phyloP scores from a whole-genome alignment of 2,797 vertebrate genomes.

The Pteropus rufus region DNA sequence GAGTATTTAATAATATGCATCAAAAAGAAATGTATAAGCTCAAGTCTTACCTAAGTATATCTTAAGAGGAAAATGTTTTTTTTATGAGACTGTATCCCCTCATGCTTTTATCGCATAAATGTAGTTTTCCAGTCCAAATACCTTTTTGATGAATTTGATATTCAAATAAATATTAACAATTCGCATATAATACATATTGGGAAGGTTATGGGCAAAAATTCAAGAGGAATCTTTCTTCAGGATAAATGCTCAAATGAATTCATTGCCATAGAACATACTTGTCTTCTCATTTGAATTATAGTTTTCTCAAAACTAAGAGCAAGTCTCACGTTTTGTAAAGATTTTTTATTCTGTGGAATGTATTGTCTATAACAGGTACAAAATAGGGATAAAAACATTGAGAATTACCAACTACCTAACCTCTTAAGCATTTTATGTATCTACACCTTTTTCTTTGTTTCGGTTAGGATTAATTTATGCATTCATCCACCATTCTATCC shows the following conservation, averaged over 20 bases:
- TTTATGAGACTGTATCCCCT: not conserved
- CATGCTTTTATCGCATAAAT: not conserved
- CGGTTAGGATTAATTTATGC: not conserved
- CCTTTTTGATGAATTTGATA: constrained; percentile 36
- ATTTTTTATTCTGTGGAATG: not conserved
- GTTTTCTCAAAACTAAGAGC: not conserved
- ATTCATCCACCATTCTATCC: not conserved
- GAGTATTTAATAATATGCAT: not conserved
- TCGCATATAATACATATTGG: not conserved
- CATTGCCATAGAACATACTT: not conserved
- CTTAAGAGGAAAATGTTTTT: not conserved
- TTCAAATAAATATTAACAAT: constrained; percentile 44
- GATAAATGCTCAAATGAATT: not conserved
- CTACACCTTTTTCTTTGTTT: not conserved
- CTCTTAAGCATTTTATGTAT: not conserved
- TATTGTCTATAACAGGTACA: not conserved
- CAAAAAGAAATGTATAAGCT: not conserved
- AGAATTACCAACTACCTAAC: not conserved
- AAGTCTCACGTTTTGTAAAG: not conserved
- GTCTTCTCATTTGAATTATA: not conserved
- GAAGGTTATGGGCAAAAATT: not conserved
- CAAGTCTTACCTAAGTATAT: not conserved
- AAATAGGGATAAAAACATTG: not conserved
- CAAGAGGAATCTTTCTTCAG: not conserved
- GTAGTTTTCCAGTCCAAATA: not conserved